Evolutionary conservation across 2,888 invertebrate species (phyloP).

Genomic region (Drosophila barbarae): DNA sequence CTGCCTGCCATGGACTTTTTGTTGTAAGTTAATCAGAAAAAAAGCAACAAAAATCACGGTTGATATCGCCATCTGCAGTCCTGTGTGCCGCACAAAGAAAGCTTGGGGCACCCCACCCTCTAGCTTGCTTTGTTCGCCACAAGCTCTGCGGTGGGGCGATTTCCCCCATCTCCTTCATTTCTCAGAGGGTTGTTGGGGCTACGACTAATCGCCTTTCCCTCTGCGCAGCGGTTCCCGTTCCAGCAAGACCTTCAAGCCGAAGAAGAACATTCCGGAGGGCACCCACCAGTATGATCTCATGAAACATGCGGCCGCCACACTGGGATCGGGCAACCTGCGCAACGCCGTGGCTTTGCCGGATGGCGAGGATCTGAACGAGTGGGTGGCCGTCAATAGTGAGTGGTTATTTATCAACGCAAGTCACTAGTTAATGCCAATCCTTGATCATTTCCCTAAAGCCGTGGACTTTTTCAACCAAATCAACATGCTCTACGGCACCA

Average conservation of each 20-base stretch:
- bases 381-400: slow-evolving; percentile 99
- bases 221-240: slow-evolving; percentile 83
- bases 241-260: slow-evolving; percentile 98
- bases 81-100: slow-evolving; percentile 46
- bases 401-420: slow-evolving; percentile 54
- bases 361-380: slow-evolving; percentile 99
- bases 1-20: slow-evolving; percentile 78
- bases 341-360: slow-evolving; percentile 98
- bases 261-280: slow-evolving; percentile 99
- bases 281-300: slow-evolving; percentile 99
- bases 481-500: slow-evolving; percentile 99
- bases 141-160: slow-evolving; percentile 23
- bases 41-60: slow-evolving; percentile 23
- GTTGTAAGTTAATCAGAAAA: slow-evolving; percentile 75
- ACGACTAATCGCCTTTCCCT: slow-evolving; percentile 32
- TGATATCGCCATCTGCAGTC: slow-evolving; percentile 10
- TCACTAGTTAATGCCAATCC: neutral
- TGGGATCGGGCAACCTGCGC: slow-evolving; percentile 97
- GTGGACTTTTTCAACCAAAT: slow-evolving; percentile 99
- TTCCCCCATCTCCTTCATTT: slow-evolving; percentile 25
- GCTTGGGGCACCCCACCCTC: slow-evolving; percentile 14
- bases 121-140: slow-evolving; percentile 43
- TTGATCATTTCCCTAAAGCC: slow-evolving; percentile 82
- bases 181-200: slow-evolving; percentile 34
- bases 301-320: slow-evolving; percentile 99